These are phyloP conservation scores for Etheostoma nigrum DNA, from an alignment of 2,797 vertebrate species.

Conservation along the genomic window DNA sequence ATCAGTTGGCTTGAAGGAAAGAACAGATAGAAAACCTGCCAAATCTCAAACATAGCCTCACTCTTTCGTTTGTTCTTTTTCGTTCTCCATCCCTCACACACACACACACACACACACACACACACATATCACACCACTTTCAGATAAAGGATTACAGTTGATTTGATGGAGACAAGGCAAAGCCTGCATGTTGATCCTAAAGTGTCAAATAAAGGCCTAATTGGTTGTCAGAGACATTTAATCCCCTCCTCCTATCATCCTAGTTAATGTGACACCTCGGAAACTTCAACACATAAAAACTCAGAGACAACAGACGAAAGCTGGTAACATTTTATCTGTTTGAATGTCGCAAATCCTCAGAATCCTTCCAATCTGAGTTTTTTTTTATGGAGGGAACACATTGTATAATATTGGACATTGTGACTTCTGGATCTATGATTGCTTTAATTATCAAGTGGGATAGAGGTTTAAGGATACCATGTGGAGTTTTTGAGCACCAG, in stretches of 20 bases:
- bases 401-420: constrained; percentile 6
- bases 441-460: constrained; percentile 23
- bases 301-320: constrained; percentile 39
- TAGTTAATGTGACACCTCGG: constrained; percentile 63
- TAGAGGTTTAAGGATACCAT: background rate
- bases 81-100: constrained; percentile 7
- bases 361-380: constrained; percentile 16
- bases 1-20: constrained; percentile 30
- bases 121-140: constrained; percentile 21
- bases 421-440: background rate
- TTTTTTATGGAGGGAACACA: constrained; percentile 13
- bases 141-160: constrained; percentile 70
- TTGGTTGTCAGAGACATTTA: constrained; percentile 80
- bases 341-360: constrained; percentile 43
- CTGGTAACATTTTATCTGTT: constrained; percentile 45
- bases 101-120: background rate
- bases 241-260: constrained; percentile 60
- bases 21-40: constrained; percentile 22
- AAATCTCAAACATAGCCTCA: constrained; percentile 13
- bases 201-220: constrained; percentile 76
- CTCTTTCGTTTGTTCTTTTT: constrained; percentile 34
- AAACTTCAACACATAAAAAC: constrained; percentile 46
- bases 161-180: constrained; percentile 68
- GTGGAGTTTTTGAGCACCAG: background rate
- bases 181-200: constrained; percentile 54